Percentiles rank a stretch among this genome's conserved stretches.
Conservation (phyloP, 2,113 vertebrate species). For the Crocuta crocuta region DNA sequence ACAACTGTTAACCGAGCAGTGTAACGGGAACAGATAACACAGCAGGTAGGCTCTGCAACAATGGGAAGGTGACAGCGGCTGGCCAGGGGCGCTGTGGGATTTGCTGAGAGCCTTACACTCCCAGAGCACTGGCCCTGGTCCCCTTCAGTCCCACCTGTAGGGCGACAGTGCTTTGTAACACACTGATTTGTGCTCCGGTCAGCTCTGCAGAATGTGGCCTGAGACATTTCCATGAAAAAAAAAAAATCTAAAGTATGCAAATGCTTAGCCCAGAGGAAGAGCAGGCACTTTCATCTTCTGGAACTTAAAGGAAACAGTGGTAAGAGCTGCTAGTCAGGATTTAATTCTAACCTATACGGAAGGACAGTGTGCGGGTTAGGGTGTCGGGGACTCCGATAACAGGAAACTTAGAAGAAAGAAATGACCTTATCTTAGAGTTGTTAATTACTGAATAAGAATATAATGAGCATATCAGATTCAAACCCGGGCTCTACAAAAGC, state of each 20-base stretch:
- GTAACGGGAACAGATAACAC: not conserved
- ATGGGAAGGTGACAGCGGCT: not conserved
- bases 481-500: not conserved
- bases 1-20: not conserved
- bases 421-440: not conserved
- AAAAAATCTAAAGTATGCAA: conserved; percentile 56
- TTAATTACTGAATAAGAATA: conserved; percentile 33
- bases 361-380: not conserved
- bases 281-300: conserved; percentile 57
- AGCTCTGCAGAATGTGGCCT: not conserved
- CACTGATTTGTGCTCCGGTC: not conserved
- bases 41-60: not conserved
- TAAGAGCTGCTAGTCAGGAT: not conserved
- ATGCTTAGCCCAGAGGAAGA: conserved; percentile 59
- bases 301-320: not conserved
- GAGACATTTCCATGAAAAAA: conserved; percentile 31
- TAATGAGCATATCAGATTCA: not conserved
- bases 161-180: not conserved
- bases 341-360: conserved; percentile 50
- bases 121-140: not conserved
- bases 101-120: not conserved
- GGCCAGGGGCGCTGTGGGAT: not conserved
- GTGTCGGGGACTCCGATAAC: not conserved
- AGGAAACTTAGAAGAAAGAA: conserved; percentile 2
- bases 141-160: not conserved